Percentiles rank a stretch among this genome's conserved stretches.
phyloP scores from a whole-genome alignment of 2,888 invertebrate species.

The Megastigmus dorsalis region DNA sequence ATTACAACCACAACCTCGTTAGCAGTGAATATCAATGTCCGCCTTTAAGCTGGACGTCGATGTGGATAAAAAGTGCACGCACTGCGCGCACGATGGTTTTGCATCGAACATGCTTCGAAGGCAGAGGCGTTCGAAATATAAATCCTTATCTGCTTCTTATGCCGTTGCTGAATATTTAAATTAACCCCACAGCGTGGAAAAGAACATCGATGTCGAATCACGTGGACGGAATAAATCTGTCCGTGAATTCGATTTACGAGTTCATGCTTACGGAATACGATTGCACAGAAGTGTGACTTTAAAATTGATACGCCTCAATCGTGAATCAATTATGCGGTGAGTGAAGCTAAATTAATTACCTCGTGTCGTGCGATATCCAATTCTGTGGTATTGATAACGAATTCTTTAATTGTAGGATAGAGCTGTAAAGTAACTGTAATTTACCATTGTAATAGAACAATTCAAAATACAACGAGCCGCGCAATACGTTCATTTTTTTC shows the following conservation, averaged over 20 bases:
- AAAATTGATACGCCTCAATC: neutral
- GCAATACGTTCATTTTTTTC: no score
- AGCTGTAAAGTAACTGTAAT: no score
- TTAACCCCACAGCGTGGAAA: constrained; percentile 54
- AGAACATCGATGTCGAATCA: constrained; percentile 58
- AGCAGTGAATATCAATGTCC: constrained; percentile 47
- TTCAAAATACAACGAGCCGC: no score
- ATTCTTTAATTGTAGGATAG: neutral
- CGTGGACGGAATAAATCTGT: constrained; percentile 60
- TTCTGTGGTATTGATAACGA: neutral
- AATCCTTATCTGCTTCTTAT: constrained; percentile 57
- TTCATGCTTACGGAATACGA: constrained; percentile 23
- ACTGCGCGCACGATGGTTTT: neutral
- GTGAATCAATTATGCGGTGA: constrained; percentile 18
- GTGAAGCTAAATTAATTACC: constrained; percentile 24
- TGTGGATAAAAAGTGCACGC: constrained; percentile 12
- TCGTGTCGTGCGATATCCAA: constrained; percentile 7
- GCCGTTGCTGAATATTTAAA: constrained; percentile 66
- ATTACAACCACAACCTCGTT: constrained; percentile 43
- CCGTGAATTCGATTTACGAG: constrained; percentile 35
- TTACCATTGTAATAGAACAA: no score
- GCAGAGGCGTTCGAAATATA: constrained; percentile 33
- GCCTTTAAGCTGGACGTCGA: no score
- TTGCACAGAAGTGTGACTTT: constrained; percentile 16
- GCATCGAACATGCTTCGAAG: constrained; percentile 12